Base-by-base conservation (phyloP, 2,797 vertebrate species). In the Gambusia yucatana region DNA sequence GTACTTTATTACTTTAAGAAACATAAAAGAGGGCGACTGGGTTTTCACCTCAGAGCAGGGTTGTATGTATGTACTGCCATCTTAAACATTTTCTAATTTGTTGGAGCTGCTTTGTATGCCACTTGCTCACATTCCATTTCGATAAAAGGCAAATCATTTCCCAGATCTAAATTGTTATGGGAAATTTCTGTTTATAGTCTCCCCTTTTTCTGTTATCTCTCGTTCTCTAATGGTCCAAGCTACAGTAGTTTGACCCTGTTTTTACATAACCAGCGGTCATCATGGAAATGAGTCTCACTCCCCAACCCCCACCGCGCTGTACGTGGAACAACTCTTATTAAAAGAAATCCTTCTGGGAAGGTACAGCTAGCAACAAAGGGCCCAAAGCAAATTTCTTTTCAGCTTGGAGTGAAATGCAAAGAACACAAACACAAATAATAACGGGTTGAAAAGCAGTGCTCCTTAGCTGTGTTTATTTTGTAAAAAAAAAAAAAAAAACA, bases 201-300 rank as follows among this genome's bases (percentile, higher is more conserved):
- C 79, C 61, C 65, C 79, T 78, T 63, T 75, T 82, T 77, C 76
- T 77, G 82, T 91, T 90, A 87, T 91, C 85, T 83, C 84, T 86
- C 77, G 71, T 85, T 85, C 82, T 73, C 83, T 80, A 84, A 92
- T 85, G 80, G 82, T 73, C 76, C 79, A 78, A 78, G 85, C 88
- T 82, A 82, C 80, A 85, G 74, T 87, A 82, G 83, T 84, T 86
- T 87, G 82, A 85, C 86, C 76, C 86, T 91, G 84, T 87, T 88
- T 72, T 94, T 93, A 93, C 91, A 88, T 90, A 93, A 94, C 89
- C 73, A 73, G 77, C 84, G 83, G 92, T 94, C 87, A 88, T 93
- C 90, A 92, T 92, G 91, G 92, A 82, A 94, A 92, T 91, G 80
- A 74, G 73, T 70, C 75, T 76, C 57, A 75, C 52, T 50, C 72